Evolutionary conservation across 2,888 invertebrate genomes (phyloP).

Genomic region (Uropetala carovei): DNA sequence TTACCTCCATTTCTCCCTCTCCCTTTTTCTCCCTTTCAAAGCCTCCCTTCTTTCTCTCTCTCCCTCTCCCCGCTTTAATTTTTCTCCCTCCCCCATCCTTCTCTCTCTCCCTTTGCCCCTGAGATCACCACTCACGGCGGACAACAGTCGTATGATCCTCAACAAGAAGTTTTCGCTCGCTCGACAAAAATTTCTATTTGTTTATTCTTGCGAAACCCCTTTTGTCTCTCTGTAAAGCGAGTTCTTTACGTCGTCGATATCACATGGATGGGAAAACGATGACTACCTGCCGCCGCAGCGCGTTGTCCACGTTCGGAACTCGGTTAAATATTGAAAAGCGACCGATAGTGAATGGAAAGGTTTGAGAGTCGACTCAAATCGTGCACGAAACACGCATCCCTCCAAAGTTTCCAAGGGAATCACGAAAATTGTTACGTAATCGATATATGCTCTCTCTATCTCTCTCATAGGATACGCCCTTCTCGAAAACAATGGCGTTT

Average conservation of each 20-base stretch:
- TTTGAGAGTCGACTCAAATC: too few relatives aligned
- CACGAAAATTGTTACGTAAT: background rate
- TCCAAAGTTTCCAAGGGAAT: background rate
- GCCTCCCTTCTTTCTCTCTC: background rate
- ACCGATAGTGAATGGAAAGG: background rate
- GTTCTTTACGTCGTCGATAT: background rate
- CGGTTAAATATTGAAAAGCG: background rate
- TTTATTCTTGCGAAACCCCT: conserved; percentile 14
- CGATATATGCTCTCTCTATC: background rate
- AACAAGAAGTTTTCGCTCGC: background rate
- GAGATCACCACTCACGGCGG: background rate
- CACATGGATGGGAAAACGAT: background rate
- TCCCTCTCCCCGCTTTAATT: background rate
- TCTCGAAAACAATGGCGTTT: background rate
- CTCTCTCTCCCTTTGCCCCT: background rate
- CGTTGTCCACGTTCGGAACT: background rate
- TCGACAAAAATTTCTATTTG: conserved; percentile 4
- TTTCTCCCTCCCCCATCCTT: background rate
- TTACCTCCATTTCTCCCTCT: background rate
- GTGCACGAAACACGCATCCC: too few relatives aligned
- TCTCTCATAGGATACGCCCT: background rate
- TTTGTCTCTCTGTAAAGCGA: background rate
- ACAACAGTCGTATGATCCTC: background rate
- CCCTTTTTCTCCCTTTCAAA: background rate
- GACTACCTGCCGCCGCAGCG: background rate